These are phyloP conservation scores for Xyrauchen texanus DNA, from an alignment of 2,113 vertebrate species.

Conservation along the genomic window DNA sequence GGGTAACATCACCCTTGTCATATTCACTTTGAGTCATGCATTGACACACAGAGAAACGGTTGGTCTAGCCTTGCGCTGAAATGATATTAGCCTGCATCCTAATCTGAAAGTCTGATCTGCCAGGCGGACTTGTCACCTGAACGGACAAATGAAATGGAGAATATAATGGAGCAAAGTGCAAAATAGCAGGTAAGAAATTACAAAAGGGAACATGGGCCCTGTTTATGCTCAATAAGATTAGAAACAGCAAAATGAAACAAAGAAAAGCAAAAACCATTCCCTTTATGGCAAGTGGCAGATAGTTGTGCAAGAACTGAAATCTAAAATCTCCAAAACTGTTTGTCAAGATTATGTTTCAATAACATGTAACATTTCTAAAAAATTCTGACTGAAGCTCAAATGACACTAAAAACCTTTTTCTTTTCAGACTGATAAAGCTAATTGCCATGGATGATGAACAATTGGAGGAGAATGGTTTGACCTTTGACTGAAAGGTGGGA, in stretches of 20 bases:
- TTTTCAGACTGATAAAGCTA: too few relatives aligned
- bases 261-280: not conserved
- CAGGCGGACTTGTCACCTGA: slow-evolving; percentile 71
- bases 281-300: too few relatives aligned
- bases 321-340: too few relatives aligned
- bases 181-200: not conserved
- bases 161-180: slow-evolving; percentile 11
- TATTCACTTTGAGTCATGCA: slow-evolving; percentile 82
- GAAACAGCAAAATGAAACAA: not conserved
- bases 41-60: slow-evolving; percentile 73
- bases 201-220: not conserved
- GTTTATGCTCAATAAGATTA: slow-evolving; percentile 12
- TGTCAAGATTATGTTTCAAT: too few relatives aligned
- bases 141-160: slow-evolving; percentile 51
- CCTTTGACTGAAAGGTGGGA: too few relatives aligned
- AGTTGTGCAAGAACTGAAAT: too few relatives aligned
- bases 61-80: slow-evolving; percentile 71
- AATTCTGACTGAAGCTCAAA: too few relatives aligned
- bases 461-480: too few relatives aligned
- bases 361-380: too few relatives aligned
- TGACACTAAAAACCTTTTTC: too few relatives aligned
- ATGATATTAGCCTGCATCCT: slow-evolving; percentile 81
- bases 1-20: slow-evolving; percentile 83
- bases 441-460: too few relatives aligned
- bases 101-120: slow-evolving; percentile 82